These are phyloP conservation scores for Drosophila mayri DNA, from an alignment of 1,140 invertebrate species.

Conservation along the genomic window DNA sequence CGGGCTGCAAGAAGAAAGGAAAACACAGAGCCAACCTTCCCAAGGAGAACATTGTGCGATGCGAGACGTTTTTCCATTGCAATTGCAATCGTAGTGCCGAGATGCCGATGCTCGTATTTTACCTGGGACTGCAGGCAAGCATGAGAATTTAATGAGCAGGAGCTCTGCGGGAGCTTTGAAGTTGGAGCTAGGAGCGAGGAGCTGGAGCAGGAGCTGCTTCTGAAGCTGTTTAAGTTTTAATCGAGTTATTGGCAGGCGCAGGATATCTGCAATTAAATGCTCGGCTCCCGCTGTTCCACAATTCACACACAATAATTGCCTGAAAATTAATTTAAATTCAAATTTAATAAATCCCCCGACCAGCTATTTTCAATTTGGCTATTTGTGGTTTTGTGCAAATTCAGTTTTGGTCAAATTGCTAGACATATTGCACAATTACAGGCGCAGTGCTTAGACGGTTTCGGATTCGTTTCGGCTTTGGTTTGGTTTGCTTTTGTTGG, in stretches of 20 bases:
- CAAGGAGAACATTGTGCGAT: slow-evolving; percentile 32
- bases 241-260: slow-evolving; percentile 40
- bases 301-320: slow-evolving; percentile 22
- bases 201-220: neutral
- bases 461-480: slow-evolving; percentile 3
- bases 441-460: slow-evolving; percentile 19
- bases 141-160: slow-evolving; percentile 61
- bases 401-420: slow-evolving; percentile 35
- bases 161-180: slow-evolving; percentile 35
- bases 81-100: slow-evolving; percentile 39
- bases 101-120: slow-evolving; percentile 54
- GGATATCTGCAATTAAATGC: slow-evolving; percentile 18
- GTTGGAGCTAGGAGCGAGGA: slow-evolving; percentile 20
- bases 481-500: slow-evolving; percentile 25
- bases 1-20: slow-evolving; percentile 22
- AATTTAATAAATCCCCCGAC: slow-evolving; percentile 47
- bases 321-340: slow-evolving; percentile 32
- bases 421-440: slow-evolving; percentile 51
- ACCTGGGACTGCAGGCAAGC: slow-evolving; percentile 55
- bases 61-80: slow-evolving; percentile 48
- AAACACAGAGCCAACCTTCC: slow-evolving; percentile 26
- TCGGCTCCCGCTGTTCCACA: neutral
- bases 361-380: slow-evolving; percentile 37
- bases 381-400: slow-evolving; percentile 54
- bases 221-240: slow-evolving; percentile 44